Conservation (phyloP, 2,797 vertebrate genomes). For the Anguilla anguilla region DNA sequence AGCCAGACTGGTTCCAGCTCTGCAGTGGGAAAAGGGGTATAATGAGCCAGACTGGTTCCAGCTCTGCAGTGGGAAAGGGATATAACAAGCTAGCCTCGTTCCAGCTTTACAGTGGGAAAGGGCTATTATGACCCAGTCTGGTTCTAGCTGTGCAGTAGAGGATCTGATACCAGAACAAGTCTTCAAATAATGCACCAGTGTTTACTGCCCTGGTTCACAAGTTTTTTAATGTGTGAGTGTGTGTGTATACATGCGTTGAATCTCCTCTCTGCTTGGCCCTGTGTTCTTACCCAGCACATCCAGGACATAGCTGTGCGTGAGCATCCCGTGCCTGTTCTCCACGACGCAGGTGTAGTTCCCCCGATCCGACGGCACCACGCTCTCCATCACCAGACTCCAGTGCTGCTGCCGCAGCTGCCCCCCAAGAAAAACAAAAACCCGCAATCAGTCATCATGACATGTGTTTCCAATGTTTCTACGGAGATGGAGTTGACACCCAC, state of each 20-base stretch:
- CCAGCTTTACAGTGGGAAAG: neutral
- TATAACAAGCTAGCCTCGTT: neutral
- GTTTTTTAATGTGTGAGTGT: neutral
- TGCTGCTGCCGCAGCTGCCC: slow-evolving; percentile 91
- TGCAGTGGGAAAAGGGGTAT: too few relatives aligned
- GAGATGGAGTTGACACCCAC: neutral
- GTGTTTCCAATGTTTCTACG: neutral
- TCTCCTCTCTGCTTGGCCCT: neutral
- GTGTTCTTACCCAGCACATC: slow-evolving; percentile 91
- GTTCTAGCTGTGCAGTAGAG: neutral
- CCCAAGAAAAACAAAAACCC: neutral
- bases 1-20: too few relatives aligned
- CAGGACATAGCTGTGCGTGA: slow-evolving; percentile 89
- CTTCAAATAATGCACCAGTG: neutral
- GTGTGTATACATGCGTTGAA: slow-evolving; percentile 13
- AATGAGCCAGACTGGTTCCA: too few relatives aligned
- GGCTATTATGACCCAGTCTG: neutral
- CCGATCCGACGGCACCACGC: slow-evolving; percentile 94
- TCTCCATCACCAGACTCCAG: slow-evolving; percentile 99
- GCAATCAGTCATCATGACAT: neutral
- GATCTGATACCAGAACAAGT: neutral
- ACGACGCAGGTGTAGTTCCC: slow-evolving; percentile 97
- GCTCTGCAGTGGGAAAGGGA: neutral
- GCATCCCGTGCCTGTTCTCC: slow-evolving; percentile 89
- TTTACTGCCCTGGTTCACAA: neutral